These are phyloP conservation scores for Centropyge bicolor DNA, from an alignment of 2,797 vertebrate species.

Conservation along the genomic window DNA sequence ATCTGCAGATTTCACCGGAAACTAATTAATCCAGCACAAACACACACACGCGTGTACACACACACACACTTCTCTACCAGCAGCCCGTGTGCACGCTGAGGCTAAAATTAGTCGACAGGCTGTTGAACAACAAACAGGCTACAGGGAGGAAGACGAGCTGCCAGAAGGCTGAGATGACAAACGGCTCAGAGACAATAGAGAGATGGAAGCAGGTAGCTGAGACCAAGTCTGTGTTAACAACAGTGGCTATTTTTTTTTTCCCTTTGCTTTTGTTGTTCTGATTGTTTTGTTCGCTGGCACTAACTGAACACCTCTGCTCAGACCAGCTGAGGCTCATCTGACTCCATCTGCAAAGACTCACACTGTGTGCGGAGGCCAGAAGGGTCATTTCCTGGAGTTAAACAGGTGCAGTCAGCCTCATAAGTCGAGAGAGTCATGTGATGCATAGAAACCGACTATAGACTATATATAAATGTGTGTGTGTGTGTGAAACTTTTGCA, in stretches of 20 bases:
- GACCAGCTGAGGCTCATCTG: not conserved
- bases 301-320: not conserved
- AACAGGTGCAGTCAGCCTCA: not conserved
- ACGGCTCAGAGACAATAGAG: conserved; percentile 25
- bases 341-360: not conserved
- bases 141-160: conserved; percentile 66
- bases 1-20: conserved; percentile 63
- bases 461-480: too few relatives aligned
- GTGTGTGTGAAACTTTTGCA: too few relatives aligned
- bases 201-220: conserved; percentile 13
- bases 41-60: conserved; percentile 24
- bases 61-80: conserved; percentile 50
- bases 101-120: conserved; percentile 73
- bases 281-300: not conserved
- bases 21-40: conserved; percentile 61
- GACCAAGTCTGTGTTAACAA: conserved; percentile 4
- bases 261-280: not conserved
- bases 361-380: not conserved
- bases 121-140: conserved; percentile 72
- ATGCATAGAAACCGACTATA: not conserved
- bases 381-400: not conserved
- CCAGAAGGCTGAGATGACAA: conserved; percentile 55
- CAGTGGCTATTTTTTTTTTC: not conserved
- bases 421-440: not conserved
- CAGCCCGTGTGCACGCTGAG: conserved; percentile 62